Conservation (phyloP, 2,797 vertebrate species). For the Diceros bicornis region DNA sequence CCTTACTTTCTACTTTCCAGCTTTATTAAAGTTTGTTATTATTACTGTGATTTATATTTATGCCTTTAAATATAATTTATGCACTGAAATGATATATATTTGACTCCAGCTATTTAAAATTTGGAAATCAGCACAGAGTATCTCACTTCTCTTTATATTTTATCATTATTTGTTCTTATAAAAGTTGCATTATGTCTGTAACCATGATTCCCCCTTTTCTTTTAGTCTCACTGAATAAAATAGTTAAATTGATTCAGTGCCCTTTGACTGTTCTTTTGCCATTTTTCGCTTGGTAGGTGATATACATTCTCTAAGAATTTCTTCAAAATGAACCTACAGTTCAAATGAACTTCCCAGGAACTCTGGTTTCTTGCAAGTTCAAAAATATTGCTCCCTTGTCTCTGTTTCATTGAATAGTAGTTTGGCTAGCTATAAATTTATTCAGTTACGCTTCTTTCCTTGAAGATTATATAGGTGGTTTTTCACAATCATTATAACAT, state of each 20-base stretch:
- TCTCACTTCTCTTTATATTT: not conserved
- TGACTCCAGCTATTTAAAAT: not conserved
- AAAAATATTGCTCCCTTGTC: not conserved
- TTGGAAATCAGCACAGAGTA: not conserved
- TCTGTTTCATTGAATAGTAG: not conserved
- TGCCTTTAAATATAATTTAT: not conserved
- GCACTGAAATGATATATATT: not conserved
- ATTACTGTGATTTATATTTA: not conserved
- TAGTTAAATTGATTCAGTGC: not conserved
- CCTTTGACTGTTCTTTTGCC: not conserved
- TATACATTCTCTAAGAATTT: not conserved
- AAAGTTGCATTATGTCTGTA: not conserved
- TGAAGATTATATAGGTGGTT: not conserved
- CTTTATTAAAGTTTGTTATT: not conserved
- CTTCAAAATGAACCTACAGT: not conserved
- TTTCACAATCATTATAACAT: not conserved
- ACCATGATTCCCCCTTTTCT: not conserved
- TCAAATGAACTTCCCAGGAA: slow-evolving; percentile 26
- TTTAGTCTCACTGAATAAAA: not conserved
- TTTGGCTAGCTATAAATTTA: not conserved
- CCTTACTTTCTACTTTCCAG: not conserved
- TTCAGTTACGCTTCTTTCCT: not conserved
- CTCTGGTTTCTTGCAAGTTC: not conserved
- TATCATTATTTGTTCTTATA: not conserved
- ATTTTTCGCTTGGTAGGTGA: not conserved